phyloP scores from a whole-genome alignment of 2,797 vertebrate genomes.

The Onychomys arenicola region DNA sequence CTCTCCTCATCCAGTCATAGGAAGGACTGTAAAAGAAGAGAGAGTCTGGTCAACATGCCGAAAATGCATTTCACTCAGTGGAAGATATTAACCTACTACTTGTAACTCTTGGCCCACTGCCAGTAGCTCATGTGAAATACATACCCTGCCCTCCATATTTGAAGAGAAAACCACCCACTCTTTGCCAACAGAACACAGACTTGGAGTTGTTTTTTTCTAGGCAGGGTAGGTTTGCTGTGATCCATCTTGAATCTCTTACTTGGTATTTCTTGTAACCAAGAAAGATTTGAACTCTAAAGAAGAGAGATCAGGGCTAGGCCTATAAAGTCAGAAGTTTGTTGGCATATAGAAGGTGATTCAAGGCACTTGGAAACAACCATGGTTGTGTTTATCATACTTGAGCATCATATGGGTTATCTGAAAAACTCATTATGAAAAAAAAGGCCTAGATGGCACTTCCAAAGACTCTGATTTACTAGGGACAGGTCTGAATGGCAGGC shows the following conservation, averaged over 20 bases:
- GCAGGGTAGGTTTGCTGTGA: conserved; percentile 46
- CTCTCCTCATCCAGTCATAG: conserved; percentile 98
- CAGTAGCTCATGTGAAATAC: conserved; percentile 52
- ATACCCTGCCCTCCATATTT: background rate
- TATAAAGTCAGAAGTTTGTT: conserved; percentile 15
- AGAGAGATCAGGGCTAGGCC: background rate
- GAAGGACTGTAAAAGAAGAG: conserved; percentile 91
- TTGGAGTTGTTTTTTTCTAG: conserved; percentile 58
- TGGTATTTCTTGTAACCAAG: background rate
- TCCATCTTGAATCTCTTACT: conserved; percentile 46
- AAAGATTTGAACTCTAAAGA: conserved; percentile 40
- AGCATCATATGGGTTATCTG: conserved; percentile 3
- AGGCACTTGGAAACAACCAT: background rate
- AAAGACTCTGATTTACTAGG: conserved; percentile 50
- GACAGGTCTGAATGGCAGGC: background rate
- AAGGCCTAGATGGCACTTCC: background rate
- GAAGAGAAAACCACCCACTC: conserved; percentile 67
- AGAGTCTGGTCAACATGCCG: conserved; percentile 58
- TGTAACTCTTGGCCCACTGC: conserved; percentile 53
- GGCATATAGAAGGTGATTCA: conserved; percentile 35
- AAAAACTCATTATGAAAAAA: conserved; percentile 45
- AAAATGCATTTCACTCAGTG: conserved; percentile 53
- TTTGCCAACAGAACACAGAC: conserved; percentile 62
- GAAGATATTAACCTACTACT: conserved; percentile 72
- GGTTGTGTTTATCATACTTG: background rate